A percentile compares a stretch with the other conserved stretches of the same genome.
These are phyloP conservation scores for Argyrosomus regius DNA, from an alignment of 2,797 vertebrate species.

Conservation along the genomic window DNA sequence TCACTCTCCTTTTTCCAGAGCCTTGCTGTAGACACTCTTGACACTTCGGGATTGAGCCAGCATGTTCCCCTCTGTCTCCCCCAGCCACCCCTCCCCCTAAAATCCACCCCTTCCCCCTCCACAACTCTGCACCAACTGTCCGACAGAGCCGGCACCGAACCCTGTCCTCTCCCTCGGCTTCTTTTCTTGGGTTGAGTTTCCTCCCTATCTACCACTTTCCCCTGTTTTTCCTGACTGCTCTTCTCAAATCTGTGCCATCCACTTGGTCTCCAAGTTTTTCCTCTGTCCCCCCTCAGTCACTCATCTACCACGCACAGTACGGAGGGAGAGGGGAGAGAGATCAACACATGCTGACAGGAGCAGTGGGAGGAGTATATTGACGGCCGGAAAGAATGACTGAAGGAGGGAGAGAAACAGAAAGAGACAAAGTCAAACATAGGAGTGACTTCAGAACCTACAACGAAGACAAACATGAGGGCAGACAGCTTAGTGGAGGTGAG, in stretches of 20 bases:
- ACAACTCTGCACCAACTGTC: slow-evolving; percentile 65
- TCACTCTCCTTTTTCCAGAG: slow-evolving; percentile 65
- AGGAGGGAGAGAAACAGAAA: slow-evolving; percentile 64
- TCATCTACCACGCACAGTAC: slow-evolving; percentile 59
- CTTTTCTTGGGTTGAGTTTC: not conserved
- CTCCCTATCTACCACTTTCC: slow-evolving; percentile 3
- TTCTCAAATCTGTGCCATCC: slow-evolving; percentile 49
- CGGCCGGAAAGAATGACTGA: slow-evolving; percentile 76
- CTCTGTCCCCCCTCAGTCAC: slow-evolving; percentile 50
- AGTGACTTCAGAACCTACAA: slow-evolving; percentile 74
- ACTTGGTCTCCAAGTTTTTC: slow-evolving; percentile 22
- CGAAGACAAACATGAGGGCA: slow-evolving; percentile 71
- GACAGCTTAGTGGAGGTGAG: slow-evolving; percentile 63
- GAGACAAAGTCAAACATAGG: slow-evolving; percentile 73
- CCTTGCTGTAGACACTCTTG: slow-evolving; percentile 69
- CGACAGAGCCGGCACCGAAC: slow-evolving; percentile 50
- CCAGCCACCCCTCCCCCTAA: slow-evolving; percentile 74
- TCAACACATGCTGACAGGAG: slow-evolving; percentile 73
- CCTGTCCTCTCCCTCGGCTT: slow-evolving; percentile 19
- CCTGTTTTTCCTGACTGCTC: slow-evolving; percentile 24
- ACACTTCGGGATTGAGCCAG: slow-evolving; percentile 81
- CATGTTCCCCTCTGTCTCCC: slow-evolving; percentile 79
- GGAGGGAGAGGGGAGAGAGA: slow-evolving; percentile 55
- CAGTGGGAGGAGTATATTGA: slow-evolving; percentile 71
- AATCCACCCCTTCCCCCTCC: slow-evolving; percentile 71